A percentile compares a stretch with the other conserved stretches of the same genome.
phyloP scores from a whole-genome alignment of 1,140 invertebrate species.

The Berghia stephanieae region DNA sequence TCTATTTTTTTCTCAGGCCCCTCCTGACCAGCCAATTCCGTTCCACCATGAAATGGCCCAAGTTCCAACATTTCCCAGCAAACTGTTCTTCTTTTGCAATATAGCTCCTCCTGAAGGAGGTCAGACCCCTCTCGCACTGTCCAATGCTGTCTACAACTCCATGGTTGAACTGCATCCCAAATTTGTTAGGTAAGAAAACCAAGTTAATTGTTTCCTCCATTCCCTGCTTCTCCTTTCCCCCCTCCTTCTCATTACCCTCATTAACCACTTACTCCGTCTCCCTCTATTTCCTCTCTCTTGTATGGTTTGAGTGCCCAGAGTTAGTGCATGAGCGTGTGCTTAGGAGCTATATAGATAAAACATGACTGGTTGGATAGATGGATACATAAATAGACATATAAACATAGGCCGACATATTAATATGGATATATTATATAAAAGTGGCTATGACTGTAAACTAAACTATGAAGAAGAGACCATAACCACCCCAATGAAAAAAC shows the following conservation, averaged over 20 bases:
- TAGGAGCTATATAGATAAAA: too few species aligned
- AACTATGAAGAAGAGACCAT: too few species aligned
- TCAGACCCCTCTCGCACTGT: slow-evolving; percentile 51
- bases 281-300: neutral
- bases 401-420: too few species aligned
- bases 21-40: slow-evolving; percentile 52
- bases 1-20: slow-evolving; percentile 32
- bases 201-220: neutral
- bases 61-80: slow-evolving; percentile 51
- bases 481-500: too few species aligned
- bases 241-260: neutral
- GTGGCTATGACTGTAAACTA: too few species aligned
- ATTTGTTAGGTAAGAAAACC: slow-evolving; percentile 40
- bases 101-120: slow-evolving; percentile 46
- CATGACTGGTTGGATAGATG: too few species aligned
- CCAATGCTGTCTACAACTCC: slow-evolving; percentile 46
- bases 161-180: slow-evolving; percentile 41
- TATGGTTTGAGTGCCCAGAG: neutral
- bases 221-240: neutral
- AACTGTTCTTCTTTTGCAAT: slow-evolving; percentile 57
- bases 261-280: too few species aligned
- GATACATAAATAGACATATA: too few species aligned
- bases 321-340: too few species aligned
- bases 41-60: slow-evolving; percentile 63
- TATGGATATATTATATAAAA: too few species aligned